phyloP scores from a whole-genome alignment of 35 echinoderm and acorn worm species.

The Patiria miniata region DNA sequence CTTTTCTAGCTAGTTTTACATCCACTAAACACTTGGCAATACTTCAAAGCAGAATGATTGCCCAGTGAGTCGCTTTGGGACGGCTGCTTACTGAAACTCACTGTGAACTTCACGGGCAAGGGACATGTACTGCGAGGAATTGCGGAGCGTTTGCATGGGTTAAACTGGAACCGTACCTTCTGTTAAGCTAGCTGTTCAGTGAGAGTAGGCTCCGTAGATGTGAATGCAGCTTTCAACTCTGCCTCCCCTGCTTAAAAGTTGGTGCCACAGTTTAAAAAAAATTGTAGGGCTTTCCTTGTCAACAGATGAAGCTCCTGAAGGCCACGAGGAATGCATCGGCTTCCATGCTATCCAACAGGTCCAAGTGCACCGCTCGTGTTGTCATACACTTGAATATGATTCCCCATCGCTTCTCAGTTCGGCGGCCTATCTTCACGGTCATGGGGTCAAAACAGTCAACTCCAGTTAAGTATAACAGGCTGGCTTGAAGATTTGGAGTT shows the following conservation, averaged over 20 bases:
- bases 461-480: conserved; percentile 38
- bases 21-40: no score
- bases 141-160: no score
- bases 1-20: no score
- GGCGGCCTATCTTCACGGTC: conserved; percentile 27
- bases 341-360: conserved; percentile 18
- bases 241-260: conserved; percentile 48
- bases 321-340: conserved; percentile 33
- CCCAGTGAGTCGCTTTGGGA: no score
- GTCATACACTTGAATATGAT: conserved; percentile 52
- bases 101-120: no score
- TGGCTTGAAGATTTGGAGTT: conserved; percentile 37
- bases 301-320: conserved; percentile 26
- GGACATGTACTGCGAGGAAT: no score
- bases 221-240: no score
- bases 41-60: no score
- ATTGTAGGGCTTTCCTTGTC: conserved; percentile 17
- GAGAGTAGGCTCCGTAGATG: no score
- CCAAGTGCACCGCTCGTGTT: conserved; percentile 46
- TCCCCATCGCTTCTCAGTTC: conserved; percentile 35
- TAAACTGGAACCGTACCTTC: no score
- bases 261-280: conserved; percentile 36
- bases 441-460: conserved; percentile 54
- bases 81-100: no score
- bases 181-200: no score